Evolutionary conservation across 2,888 invertebrate species (phyloP), one percentile per base, ranked within the genome.

Genomic region (Galerucella nymphaeae): DNA sequence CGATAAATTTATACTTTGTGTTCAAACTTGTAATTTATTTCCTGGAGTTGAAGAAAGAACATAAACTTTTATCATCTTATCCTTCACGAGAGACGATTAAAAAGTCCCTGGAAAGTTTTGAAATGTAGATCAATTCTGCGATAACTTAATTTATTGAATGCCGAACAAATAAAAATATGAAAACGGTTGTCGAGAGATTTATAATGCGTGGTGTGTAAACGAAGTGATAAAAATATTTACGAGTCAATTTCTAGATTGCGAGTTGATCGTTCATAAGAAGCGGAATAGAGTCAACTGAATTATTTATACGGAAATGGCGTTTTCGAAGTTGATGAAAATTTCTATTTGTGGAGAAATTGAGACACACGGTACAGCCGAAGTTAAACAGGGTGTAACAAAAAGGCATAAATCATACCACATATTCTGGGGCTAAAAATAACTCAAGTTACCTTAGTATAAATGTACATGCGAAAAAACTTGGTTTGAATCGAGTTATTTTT

Each of bases 1-100:
- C 41, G n/a, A 61, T 61, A 61, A 61, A 61, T 61, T 61, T n/a
- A 16, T 61, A 61, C 61, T 61, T 61, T 61, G 61, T 61, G 10
- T 61, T 61, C 38, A 38, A 61, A 41, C 61, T 61, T 6, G 18
- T 38, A 61, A 38, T 23, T 58, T 58, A 58, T 58, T 3, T 38
- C 16, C 38, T n/a, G n/a, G 16, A 10, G 13, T 61, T 38, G 16
- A 59, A 30, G 58, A 59, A 59, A 59, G 30, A 30, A 61, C 41
- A 61, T 41, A 61, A 58, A 61, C 61, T 61, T 61, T 61, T 38
- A 41, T 61, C 38, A 41, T 61, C 16, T 61, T 61, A 16, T 61
- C 16, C 61, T 1, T 38, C 30, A 16, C n/a, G 3, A 1, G 58
- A 41, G 30, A n/a, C 30, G 61, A 61, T 61, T 61, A 38, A 61